Conservation (phyloP, 2,888 invertebrate genomes). For the Aquatica leii region DNA sequence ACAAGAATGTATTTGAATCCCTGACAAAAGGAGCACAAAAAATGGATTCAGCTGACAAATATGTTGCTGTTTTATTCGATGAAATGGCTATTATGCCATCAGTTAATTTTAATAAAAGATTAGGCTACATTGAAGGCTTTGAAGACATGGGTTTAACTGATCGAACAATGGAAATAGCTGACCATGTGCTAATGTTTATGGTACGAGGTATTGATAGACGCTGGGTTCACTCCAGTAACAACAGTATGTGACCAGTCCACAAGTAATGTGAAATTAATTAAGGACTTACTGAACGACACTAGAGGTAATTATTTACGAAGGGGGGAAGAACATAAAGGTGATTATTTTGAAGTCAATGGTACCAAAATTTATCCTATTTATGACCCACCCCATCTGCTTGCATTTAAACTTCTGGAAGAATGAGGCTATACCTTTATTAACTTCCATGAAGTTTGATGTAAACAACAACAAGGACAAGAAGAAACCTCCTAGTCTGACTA, state of each 20-base stretch:
- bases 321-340: neutral
- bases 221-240: neutral
- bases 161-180: slow-evolving; percentile 4
- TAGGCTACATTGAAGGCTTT: slow-evolving; percentile 7
- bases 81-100: slow-evolving; percentile 6
- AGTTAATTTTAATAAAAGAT: slow-evolving; percentile 2
- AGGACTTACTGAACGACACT: neutral
- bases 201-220: neutral
- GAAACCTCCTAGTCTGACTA: slow-evolving; percentile 8
- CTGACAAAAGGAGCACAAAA: slow-evolving; percentile 2
- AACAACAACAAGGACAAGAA: neutral
- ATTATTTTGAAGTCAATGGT: neutral
- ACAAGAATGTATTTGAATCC: neutral
- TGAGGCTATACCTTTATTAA: slow-evolving; percentile 1
- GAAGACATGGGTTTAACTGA: slow-evolving; percentile 4
- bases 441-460: slow-evolving; percentile 7
- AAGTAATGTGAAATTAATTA: neutral
- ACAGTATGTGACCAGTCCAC: slow-evolving; percentile 9
- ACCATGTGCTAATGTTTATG: slow-evolving; percentile 8
- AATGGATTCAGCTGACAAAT: neutral
- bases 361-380: neutral
- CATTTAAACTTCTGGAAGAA: slow-evolving; percentile 5
- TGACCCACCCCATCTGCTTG: neutral
- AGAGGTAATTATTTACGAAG: neutral
- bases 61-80: slow-evolving; percentile 5